A percentile compares a stretch with the other conserved stretches of the same genome.
Conservation (phyloP, 2,888 invertebrate genomes). For the Phania funesta region DNA sequence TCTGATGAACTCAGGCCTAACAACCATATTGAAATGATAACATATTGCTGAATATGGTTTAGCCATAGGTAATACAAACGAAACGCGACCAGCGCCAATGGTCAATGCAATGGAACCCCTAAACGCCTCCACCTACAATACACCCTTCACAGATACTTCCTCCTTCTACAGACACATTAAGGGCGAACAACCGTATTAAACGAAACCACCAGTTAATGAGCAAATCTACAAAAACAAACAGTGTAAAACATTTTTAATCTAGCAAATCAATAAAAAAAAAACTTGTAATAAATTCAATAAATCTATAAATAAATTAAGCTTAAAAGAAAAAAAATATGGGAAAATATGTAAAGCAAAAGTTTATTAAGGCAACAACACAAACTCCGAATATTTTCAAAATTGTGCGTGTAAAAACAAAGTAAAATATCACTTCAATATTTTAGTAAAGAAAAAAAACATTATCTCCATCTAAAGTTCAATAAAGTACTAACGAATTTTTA, state of each 20-base stretch:
- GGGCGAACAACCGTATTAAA: constrained; percentile 65
- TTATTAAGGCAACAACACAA: neutral
- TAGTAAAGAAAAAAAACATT: constrained; percentile 14
- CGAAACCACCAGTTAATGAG: constrained; percentile 64
- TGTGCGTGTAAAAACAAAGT: neutral
- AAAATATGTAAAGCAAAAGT: neutral
- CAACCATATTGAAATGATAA: constrained; percentile 78
- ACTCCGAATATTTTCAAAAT: constrained; percentile 16
- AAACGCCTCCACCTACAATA: constrained; percentile 55
- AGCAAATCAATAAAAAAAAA: neutral
- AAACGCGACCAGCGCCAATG: constrained; percentile 67
- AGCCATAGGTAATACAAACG: constrained; percentile 66
- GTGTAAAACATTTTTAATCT: constrained; percentile 10
- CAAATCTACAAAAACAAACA: constrained; percentile 39
- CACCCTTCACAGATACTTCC: constrained; percentile 53
- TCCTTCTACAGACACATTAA: constrained; percentile 62
- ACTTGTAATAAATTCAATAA: neutral
- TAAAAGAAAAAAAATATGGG: neutral
- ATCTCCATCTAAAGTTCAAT: constrained; percentile 63
- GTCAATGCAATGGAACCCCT: constrained; percentile 68
- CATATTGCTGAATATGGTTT: constrained; percentile 69
- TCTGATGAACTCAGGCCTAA: constrained; percentile 76
- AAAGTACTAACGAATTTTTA: constrained; percentile 67
- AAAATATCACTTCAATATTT: too few relatives aligned
- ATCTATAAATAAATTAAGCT: constrained; percentile 12